Evolutionary conservation across 1,140 invertebrate genomes (phyloP), one percentile per base, ranked within the genome.

Genomic region (Drosophila baimaii): DNA sequence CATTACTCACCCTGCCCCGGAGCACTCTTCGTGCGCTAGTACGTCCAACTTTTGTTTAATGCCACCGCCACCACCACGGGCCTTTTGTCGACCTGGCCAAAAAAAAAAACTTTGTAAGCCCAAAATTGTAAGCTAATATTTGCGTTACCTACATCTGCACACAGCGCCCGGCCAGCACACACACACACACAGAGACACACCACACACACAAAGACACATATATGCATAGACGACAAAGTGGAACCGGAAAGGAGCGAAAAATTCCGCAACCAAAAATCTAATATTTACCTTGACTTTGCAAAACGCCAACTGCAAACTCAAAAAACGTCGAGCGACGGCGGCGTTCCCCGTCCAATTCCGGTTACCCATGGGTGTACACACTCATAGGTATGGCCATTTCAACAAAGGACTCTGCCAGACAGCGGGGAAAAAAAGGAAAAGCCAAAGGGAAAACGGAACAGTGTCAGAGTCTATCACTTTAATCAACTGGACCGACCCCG

Each of bases 91-190:
- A 82, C 77, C 76, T 64, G 33, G 61, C 71, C 43, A 33, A 77
- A 27, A 41, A 77, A 41, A 77, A 51, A 79, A 83, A 79, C 80
- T 80, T 73, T 89, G 68, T 83, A 88, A 88, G 84, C 80, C 72
- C 72, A 70, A 88, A 88, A 88, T 89, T 83, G 83, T 88, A 89
- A 88, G 84, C 83, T 80, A 88, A 88, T 88, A 88, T 88, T 88
- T 89, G 77, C 27, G 47, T 89, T 89, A 83, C 83, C 77, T 89
- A 88, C 72, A 83, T 89, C 68, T 46, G 81, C 66, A 79, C 39
- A 75, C 51, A 71, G 29, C 25, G 21, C 63, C 25, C 47, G n/a
- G 47, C 10, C 47, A 29, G n/a, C 9, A 29, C 17, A 46, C 19
- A 29, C 33, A 47, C 31, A 47, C 57, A 47, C 23, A 47, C 37